Conservation (phyloP, 2,888 invertebrate genomes). For the Cerastis rubricosa region DNA sequence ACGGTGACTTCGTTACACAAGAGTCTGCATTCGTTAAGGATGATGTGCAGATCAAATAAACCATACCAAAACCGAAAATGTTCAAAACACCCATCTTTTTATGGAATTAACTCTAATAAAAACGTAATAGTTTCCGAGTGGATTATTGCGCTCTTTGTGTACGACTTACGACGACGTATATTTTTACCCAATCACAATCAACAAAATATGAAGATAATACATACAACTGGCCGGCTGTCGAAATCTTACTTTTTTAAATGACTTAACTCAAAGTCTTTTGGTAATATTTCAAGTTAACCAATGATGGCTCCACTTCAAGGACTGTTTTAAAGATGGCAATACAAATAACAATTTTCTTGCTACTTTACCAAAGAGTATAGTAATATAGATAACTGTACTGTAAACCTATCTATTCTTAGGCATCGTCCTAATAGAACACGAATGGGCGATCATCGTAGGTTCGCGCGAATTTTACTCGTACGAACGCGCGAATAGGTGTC, state of each 20-base stretch:
- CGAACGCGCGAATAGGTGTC: too few relatives aligned
- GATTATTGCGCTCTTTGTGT: conserved; percentile 50
- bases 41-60: conserved; percentile 66
- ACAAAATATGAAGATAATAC: conserved; percentile 30
- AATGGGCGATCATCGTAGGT: too few relatives aligned
- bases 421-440: too few relatives aligned
- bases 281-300: background rate
- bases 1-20: conserved; percentile 82
- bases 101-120: conserved; percentile 8
- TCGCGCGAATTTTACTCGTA: too few relatives aligned
- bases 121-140: conserved; percentile 28
- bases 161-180: conserved; percentile 43
- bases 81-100: conserved; percentile 69
- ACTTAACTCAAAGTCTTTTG: conserved; percentile 28
- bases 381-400: too few relatives aligned
- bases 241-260: conserved; percentile 23
- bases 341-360: background rate
- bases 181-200: conserved; percentile 50
- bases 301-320: background rate
- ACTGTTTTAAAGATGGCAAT: background rate
- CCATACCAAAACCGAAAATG: conserved; percentile 64
- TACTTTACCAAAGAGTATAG: too few relatives aligned
- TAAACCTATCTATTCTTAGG: too few relatives aligned
- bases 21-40: conserved; percentile 72
- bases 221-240: conserved; percentile 44